phyloP scores from a whole-genome alignment of 1,140 invertebrate species.

The Octopus bimaculoides region DNA sequence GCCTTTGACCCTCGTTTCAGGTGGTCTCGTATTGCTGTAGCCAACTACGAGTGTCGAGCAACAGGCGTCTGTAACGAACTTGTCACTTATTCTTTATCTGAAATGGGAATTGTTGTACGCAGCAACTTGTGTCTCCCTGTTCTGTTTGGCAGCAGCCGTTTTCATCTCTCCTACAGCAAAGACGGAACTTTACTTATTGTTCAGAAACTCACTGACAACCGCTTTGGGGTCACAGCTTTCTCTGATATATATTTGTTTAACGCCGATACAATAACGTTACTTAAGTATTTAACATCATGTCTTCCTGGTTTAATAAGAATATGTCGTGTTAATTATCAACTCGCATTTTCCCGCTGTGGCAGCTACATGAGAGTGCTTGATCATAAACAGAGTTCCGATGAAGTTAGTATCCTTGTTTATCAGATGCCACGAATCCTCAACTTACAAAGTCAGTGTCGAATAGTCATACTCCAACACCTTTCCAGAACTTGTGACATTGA shows the following conservation, averaged over 20 bases:
- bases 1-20: constrained; percentile 29
- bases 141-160: constrained; percentile 30
- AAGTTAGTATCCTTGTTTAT: constrained; percentile 23
- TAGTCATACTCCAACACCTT: constrained; percentile 24
- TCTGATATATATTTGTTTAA: constrained; percentile 33
- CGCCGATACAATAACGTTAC: constrained; percentile 22
- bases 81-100: constrained; percentile 23
- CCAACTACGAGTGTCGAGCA: constrained; percentile 24
- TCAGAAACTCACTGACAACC: constrained; percentile 31
- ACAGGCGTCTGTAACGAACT: constrained; percentile 23
- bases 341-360: constrained; percentile 31
- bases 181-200: constrained; percentile 29
- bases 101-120: constrained; percentile 12
- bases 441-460: constrained; percentile 28
- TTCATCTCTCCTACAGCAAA: constrained; percentile 26
- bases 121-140: constrained; percentile 26
- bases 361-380: constrained; percentile 31
- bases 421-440: constrained; percentile 27
- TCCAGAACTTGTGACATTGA: constrained; percentile 11
- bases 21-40: constrained; percentile 28
- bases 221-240: constrained; percentile 27
- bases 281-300: constrained; percentile 26
- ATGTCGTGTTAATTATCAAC: constrained; percentile 28
- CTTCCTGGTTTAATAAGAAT: constrained; percentile 26
- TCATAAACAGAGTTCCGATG: constrained; percentile 6